Evolutionary conservation across 2,797 vertebrate species (phyloP), one percentile per base, ranked within the genome.

Genomic region (Luscinia luscinia): DNA sequence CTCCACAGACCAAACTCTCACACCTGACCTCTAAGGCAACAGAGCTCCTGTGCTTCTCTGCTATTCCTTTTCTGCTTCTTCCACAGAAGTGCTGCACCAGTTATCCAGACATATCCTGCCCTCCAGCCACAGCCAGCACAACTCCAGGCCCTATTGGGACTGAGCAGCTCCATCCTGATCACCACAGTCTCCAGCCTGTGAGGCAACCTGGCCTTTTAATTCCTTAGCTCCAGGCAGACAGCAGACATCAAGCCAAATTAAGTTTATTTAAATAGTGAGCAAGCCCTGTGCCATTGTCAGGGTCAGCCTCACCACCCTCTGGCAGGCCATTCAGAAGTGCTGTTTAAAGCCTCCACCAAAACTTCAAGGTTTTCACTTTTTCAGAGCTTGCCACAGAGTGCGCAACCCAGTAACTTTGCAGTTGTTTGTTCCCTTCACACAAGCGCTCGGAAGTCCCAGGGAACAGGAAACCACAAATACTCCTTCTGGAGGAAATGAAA

Each of bases 391-490:
- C 75, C 54, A 17, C 7, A 11, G 23, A 85, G n/a, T 1, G 41
- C 21, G 32, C 59, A 2, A 77, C 41, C 57, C 28, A n/a, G 46
- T 68, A 84, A 78, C 23, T 49, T 19, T 3, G 9, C 41, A 41
- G 72, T 62, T 57, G 70, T 21, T 85, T 67, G 40, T 40, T 78
- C 38, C 49, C 54, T 74, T 61, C n/a, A 12, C 76, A 64, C 30
- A 62, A 74, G 67, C 75, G 32, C 41, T 91, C 30, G 3, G 81
- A 96, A 93, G 82, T 92, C 68, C 63, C 0, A 3, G 62, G 64
- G 84, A 94, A 91, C 38, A 94, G 79, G 61, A 96, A 95, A 91
- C 89, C 84, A 62, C 91, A 94, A 87, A 75, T 61, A 51, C 73
- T 89, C 57, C 62, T 94, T 83, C 79, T 91, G 40, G 66, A 79